phyloP scores from a whole-genome alignment of 2,888 invertebrate species.

The Strigamia transsilvanica region DNA sequence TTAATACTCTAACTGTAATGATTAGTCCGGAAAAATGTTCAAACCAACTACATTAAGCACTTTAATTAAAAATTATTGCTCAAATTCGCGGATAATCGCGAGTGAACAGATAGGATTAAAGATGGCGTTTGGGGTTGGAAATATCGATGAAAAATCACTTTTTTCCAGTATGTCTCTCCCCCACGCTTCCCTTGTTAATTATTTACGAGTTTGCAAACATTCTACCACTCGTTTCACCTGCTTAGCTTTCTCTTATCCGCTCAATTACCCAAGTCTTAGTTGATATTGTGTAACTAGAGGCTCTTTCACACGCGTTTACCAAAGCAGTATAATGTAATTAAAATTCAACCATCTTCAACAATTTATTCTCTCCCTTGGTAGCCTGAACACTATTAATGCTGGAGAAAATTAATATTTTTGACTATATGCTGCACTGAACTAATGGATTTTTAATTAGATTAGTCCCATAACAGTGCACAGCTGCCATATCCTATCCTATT shows the following conservation, averaged over 20 bases:
- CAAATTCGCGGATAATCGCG: constrained; percentile 16
- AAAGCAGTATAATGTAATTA: constrained; percentile 49
- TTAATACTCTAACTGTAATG: constrained; percentile 15
- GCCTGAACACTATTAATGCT: constrained; percentile 41
- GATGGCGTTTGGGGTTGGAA: neutral
- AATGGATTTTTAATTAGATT: constrained; percentile 48
- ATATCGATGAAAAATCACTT: neutral
- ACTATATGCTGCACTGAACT: constrained; percentile 46
- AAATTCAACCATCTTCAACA: constrained; percentile 45
- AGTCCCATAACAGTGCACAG: constrained; percentile 1
- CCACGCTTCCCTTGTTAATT: neutral
- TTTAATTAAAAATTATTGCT: constrained; percentile 13
- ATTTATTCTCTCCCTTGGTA: constrained; percentile 49
- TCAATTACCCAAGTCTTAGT: constrained; percentile 35
- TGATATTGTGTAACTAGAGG: constrained; percentile 48
- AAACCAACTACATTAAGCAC: neutral
- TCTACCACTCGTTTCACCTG: constrained; percentile 45
- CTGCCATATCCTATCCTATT: constrained; percentile 50
- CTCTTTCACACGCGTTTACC: constrained; percentile 48
- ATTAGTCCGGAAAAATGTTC: neutral
- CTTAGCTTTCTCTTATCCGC: constrained; percentile 43
- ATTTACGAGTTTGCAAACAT: constrained; percentile 47
- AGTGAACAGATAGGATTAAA: neutral
- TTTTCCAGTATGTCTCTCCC: neutral
- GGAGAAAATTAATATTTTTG: constrained; percentile 46